Conservation (phyloP, 2,113 vertebrate species). For the Psittacus erithacus region DNA sequence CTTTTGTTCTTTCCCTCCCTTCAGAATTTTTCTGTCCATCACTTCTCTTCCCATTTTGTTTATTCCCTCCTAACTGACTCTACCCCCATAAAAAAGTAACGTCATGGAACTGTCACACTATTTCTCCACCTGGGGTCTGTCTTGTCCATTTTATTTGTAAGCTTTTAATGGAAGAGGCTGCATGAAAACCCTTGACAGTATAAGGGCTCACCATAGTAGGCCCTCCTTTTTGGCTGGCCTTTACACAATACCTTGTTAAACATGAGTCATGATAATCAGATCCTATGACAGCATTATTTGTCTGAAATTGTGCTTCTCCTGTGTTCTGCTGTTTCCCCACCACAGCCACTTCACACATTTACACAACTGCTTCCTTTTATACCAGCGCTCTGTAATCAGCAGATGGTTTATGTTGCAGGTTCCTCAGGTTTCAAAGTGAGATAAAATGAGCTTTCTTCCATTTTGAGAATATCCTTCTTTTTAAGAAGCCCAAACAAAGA, state of each 20-base stretch:
- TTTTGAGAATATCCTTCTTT: conserved; percentile 68
- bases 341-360: conserved; percentile 40
- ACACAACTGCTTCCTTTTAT: conserved; percentile 39
- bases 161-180: background rate
- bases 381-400: conserved; percentile 64
- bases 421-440: conserved; percentile 75
- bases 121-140: conserved; percentile 53
- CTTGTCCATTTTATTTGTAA: conserved; percentile 33
- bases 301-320: conserved; percentile 6
- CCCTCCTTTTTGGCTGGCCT: background rate
- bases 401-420: conserved; percentile 73
- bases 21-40: background rate
- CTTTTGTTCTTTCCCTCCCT: background rate
- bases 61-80: background rate
- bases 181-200: background rate
- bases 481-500: conserved; percentile 71
- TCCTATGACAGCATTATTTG: conserved; percentile 28
- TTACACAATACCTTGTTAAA: background rate
- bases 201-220: background rate
- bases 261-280: background rate
- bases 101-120: background rate
- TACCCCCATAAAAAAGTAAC: background rate
- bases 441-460: conserved; percentile 75
- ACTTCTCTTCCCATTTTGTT: background rate
- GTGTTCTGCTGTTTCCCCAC: background rate